phyloP scores from a whole-genome alignment of 2,888 invertebrate genomes.

The Drepana falcataria region DNA sequence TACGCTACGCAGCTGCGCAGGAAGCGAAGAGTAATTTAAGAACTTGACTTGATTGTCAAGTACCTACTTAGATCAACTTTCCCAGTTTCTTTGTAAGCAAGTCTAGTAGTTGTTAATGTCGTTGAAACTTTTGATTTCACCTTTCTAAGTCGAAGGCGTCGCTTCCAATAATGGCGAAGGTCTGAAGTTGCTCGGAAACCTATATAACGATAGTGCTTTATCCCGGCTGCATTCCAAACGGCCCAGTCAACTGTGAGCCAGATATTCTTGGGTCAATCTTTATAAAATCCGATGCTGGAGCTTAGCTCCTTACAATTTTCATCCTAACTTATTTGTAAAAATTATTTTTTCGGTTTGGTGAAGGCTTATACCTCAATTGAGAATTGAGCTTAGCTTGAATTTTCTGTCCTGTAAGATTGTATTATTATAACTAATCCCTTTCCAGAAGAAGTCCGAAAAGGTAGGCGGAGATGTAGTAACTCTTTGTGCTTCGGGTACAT shows the following conservation, averaged over 20 bases:
- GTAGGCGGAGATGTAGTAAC: too few species aligned
- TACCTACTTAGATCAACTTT: neutral
- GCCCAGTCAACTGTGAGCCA: slow-evolving; percentile 10
- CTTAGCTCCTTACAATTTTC: neutral
- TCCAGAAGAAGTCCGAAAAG: too few species aligned
- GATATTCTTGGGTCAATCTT: slow-evolving; percentile 20
- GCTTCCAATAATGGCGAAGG: slow-evolving; percentile 1
- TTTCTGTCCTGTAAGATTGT: too few species aligned
- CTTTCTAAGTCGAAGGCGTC: neutral
- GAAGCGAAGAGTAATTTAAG: neutral
- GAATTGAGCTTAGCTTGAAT: too few species aligned
- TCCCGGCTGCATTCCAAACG: slow-evolving; percentile 20
- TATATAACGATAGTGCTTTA: slow-evolving; percentile 12
- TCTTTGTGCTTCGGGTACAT: too few species aligned
- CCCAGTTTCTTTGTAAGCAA: neutral
- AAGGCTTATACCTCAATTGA: too few species aligned
- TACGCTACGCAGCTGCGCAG: neutral
- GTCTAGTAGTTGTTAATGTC: neutral
- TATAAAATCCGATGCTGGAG: slow-evolving; percentile 15
- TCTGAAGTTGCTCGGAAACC: slow-evolving; percentile 1
- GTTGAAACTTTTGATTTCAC: neutral
- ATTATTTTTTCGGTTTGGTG: neutral
- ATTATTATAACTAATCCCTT: too few species aligned
- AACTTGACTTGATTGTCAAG: neutral
- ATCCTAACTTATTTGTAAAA: neutral